Evolutionary conservation across 2,113 vertebrate species (phyloP), one percentile per base, ranked within the genome.

Genomic region (Boleophthalmus pectinirostris): DNA sequence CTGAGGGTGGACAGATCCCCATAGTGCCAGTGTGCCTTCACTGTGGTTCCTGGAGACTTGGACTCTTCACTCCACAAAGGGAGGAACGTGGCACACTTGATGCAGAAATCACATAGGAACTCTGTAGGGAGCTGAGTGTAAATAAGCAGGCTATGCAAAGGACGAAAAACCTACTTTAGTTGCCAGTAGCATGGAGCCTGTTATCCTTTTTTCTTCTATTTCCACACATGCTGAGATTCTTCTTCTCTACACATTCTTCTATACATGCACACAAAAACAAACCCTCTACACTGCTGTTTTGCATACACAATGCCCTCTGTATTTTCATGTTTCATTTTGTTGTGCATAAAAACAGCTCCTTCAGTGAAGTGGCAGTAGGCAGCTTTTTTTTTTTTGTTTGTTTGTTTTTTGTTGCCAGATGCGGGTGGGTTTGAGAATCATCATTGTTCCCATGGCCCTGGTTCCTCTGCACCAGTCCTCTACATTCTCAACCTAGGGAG

Each of bases 1-100:
- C 74, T 85, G 89, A 85, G 89, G 81, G 80, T 83, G 88, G 82
- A 85, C 85, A 83, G 85, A 80, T 87, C 83, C 77, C 83, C 47
- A 46, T 73, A 78, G 85, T 16, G 71, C 65, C 74, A 6, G 23
- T 69, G 76, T 47, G 82, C 69, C 77, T 86, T 83, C 76, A 83
- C 80, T 78, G 73, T 5, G 45, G 70, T 56, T 77, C 66, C 78
- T 47, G 58, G 61, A 67, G 74, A 81, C 74, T 23, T 47, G 51
- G 66, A 77, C 73, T 54, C 78, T 88, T 84, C 85, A 81, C 87
- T 87, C 81, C 82, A 78, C 82, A 75, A 77, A 82, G 83, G 77
- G 71, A 67, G 11, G 68, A 80, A 77, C 72, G 54, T 81, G 68
- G 74, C 56, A 47, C 77, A 77, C 45, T 63, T 64, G 5, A 81